Evolutionary conservation across 2,888 invertebrate species (phyloP).

Genomic region (Alviniconcha strummeri): DNA sequence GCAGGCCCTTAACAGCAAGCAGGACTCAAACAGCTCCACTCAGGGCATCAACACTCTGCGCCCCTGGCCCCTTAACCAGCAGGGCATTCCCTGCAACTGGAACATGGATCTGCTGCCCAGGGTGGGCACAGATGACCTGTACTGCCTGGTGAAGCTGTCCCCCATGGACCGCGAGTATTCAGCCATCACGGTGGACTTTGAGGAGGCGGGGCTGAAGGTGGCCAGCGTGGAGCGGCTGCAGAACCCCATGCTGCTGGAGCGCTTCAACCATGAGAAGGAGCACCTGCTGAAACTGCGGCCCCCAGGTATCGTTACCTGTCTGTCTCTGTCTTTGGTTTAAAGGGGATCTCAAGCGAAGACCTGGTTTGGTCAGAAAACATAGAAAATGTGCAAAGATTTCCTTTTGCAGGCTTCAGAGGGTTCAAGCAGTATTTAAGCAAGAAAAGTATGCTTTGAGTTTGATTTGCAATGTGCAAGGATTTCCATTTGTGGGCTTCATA

Average conservation of each 20-base stretch:
- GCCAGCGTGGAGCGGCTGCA: conserved; percentile 45
- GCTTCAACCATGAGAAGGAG: conserved; percentile 47
- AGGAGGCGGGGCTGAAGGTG: conserved; percentile 44
- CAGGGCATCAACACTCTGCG: conserved; percentile 14
- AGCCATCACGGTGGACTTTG: conserved; percentile 47
- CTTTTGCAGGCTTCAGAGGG: too few relatives aligned
- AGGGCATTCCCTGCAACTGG: conserved; percentile 47
- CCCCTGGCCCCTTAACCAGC: conserved; percentile 36
- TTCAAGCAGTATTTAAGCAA: too few relatives aligned
- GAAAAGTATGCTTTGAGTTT: too few relatives aligned
- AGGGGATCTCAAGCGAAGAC: too few relatives aligned
- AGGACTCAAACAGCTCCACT: not conserved
- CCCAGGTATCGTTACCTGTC: not conserved
- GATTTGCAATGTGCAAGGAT: too few relatives aligned
- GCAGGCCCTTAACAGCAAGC: not conserved
- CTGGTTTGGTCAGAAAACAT: too few relatives aligned
- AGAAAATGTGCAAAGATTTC: too few relatives aligned
- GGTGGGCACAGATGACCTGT: not conserved
- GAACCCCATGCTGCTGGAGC: conserved; percentile 43
- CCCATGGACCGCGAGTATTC: conserved; percentile 41
- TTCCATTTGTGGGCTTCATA: too few relatives aligned
- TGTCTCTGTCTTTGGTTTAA: not conserved
- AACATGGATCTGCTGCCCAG: conserved; percentile 22
- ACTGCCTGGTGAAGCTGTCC: conserved; percentile 27
- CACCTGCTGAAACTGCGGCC: conserved; percentile 38